These are phyloP conservation scores for Sander vitreus DNA, from an alignment of 2,113 vertebrate species.

Conservation along the genomic window DNA sequence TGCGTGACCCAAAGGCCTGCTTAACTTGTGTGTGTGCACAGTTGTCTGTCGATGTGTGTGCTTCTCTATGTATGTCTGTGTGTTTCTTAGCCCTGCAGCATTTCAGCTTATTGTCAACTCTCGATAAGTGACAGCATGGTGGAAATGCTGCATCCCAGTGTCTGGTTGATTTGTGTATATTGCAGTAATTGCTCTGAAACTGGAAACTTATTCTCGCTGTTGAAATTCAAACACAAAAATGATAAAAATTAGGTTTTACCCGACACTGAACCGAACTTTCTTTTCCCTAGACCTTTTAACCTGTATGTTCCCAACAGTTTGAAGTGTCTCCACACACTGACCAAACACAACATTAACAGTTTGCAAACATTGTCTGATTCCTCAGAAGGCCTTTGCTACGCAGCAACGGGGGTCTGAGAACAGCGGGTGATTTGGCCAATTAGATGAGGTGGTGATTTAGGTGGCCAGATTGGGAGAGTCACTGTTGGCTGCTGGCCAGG, in stretches of 20 bases:
- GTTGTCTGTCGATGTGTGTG: conserved; percentile 60
- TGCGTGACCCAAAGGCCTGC: conserved; percentile 82
- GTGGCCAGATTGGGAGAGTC: conserved; percentile 84
- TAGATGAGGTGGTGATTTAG: conserved; percentile 85
- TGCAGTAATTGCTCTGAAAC: conserved; percentile 75
- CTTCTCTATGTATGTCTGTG: conserved; percentile 44
- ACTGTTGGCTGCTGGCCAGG: conserved; percentile 81
- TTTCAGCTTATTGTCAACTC: conserved; percentile 78
- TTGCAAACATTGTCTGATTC: conserved; percentile 77
- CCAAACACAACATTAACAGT: conserved; percentile 73
- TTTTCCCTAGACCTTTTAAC: background rate
- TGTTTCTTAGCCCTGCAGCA: conserved; percentile 75
- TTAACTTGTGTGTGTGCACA: conserved; percentile 60
- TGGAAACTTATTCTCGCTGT: conserved; percentile 55
- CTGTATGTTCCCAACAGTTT: conserved; percentile 14
- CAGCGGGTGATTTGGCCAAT: conserved; percentile 84
- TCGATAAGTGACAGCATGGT: conserved; percentile 76
- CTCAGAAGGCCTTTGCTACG: conserved; percentile 77
- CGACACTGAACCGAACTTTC: background rate
- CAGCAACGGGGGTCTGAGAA: conserved; percentile 73
- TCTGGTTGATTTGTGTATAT: conserved; percentile 77
- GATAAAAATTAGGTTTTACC: background rate
- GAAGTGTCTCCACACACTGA: conserved; percentile 43
- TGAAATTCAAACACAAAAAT: conserved; percentile 30
- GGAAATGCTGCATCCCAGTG: conserved; percentile 66